phyloP scores from a whole-genome alignment of 2,888 invertebrate species.

The Hanleya hanleyi region DNA sequence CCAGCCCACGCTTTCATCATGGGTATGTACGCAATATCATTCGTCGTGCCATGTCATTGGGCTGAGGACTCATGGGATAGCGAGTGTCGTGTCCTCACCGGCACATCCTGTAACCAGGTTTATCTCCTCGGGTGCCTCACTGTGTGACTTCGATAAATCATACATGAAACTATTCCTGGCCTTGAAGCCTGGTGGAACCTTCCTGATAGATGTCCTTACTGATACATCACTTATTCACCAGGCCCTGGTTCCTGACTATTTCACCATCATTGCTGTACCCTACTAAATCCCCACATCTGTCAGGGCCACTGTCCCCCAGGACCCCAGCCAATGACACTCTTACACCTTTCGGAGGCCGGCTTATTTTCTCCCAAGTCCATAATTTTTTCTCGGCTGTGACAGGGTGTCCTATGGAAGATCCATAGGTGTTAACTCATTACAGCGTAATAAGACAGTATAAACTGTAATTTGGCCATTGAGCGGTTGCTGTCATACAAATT shows the following conservation, averaged over 20 bases:
- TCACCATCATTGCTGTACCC: no score
- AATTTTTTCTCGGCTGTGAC: not conserved
- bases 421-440: constrained; percentile 6
- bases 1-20: not conserved
- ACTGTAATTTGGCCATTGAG: not conserved
- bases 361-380: not conserved
- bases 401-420: not conserved
- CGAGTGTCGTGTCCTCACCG: no score
- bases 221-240: not conserved
- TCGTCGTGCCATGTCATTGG: no score
- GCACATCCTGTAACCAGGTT: no score
- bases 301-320: not conserved
- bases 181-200: not conserved
- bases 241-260: no score
- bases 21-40: no score
- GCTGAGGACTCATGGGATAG: no score
- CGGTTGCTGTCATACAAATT: constrained; percentile 2
- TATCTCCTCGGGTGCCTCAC: not conserved
- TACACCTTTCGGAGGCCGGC: not conserved
- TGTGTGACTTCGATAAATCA: constrained; percentile 1
- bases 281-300: not conserved
- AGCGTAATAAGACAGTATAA: not conserved
- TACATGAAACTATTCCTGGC: not conserved
- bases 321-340: not conserved
- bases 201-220: not conserved